Conservation (phyloP, 2,888 invertebrate species). For the Pardosa pseudoannulata region DNA sequence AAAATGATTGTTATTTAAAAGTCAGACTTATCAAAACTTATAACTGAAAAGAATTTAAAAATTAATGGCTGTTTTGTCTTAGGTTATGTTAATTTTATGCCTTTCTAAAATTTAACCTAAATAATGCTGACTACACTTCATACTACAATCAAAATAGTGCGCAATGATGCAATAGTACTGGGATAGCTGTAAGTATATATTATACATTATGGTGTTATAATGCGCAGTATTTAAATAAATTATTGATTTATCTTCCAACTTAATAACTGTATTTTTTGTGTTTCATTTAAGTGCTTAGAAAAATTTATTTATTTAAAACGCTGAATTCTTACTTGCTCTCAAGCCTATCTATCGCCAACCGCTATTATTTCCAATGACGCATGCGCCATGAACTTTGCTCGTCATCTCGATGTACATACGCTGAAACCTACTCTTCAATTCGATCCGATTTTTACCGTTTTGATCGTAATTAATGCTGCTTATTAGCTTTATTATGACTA, state of each 20-base stretch:
- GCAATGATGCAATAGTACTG: background rate
- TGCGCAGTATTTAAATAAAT: background rate
- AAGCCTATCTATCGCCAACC: conserved; percentile 27
- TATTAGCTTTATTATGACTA: conserved; percentile 26
- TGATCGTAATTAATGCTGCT: conserved; percentile 47
- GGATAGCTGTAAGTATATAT: background rate
- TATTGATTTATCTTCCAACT: no score
- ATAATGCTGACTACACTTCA: no score
- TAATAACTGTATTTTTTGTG: no score
- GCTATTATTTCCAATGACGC: conserved; percentile 15
- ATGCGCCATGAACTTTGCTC: conserved; percentile 66
- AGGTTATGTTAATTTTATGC: no score
- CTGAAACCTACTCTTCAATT: conserved; percentile 29
- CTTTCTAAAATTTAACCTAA: no score
- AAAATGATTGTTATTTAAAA: no score
- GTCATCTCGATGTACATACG: conserved; percentile 39
- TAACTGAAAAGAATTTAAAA: no score
- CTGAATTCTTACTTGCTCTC: background rate
- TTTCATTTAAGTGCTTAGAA: no score
- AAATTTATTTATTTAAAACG: background rate
- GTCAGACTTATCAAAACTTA: no score
- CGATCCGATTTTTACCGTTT: conserved; percentile 25
- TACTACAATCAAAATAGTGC: no score
- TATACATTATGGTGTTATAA: background rate
- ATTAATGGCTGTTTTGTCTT: no score